A percentile compares a stretch with the other conserved stretches of the same genome.
Evolutionary conservation across 2,113 vertebrate species (phyloP).

Genomic region (Perca flavescens): DNA sequence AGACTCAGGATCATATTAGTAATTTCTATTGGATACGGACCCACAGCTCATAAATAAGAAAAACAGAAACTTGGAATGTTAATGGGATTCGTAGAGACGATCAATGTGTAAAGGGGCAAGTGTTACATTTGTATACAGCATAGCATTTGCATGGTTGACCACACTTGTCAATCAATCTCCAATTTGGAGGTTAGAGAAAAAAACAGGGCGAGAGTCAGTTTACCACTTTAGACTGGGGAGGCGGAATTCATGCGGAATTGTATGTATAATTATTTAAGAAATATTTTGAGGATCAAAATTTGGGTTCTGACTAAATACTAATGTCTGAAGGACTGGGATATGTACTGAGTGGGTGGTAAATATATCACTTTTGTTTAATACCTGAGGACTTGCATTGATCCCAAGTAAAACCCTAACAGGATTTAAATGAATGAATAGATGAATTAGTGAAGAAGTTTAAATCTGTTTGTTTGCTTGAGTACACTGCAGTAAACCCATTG

Average conservation of each 20-base stretch:
- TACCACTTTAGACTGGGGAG: background rate
- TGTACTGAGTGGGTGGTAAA: background rate
- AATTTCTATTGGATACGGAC: slow-evolving; percentile 52
- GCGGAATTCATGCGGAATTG: background rate
- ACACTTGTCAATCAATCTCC: slow-evolving; percentile 47
- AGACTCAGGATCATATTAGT: slow-evolving; percentile 45
- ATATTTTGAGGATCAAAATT: background rate
- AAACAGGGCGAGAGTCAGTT: background rate
- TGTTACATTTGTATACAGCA: slow-evolving; percentile 51
- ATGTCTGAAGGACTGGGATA: background rate
- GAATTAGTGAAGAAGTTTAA: background rate
- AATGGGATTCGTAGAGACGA: slow-evolving; percentile 46
- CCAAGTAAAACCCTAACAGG: background rate
- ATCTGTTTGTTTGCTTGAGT: background rate
- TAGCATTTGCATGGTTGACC: slow-evolving; percentile 39
- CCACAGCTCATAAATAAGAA: slow-evolving; percentile 58
- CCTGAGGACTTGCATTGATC: background rate
- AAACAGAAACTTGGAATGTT: slow-evolving; percentile 54
- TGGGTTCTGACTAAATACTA: background rate
- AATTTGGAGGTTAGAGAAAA: slow-evolving; percentile 20
- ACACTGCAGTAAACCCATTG: background rate
- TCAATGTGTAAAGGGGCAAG: slow-evolving; percentile 32
- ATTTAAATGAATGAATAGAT: background rate
- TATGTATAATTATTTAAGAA: background rate
- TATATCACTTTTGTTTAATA: background rate